Conservation (phyloP, 2,888 invertebrate genomes). For the Hyppa rectilinea region DNA sequence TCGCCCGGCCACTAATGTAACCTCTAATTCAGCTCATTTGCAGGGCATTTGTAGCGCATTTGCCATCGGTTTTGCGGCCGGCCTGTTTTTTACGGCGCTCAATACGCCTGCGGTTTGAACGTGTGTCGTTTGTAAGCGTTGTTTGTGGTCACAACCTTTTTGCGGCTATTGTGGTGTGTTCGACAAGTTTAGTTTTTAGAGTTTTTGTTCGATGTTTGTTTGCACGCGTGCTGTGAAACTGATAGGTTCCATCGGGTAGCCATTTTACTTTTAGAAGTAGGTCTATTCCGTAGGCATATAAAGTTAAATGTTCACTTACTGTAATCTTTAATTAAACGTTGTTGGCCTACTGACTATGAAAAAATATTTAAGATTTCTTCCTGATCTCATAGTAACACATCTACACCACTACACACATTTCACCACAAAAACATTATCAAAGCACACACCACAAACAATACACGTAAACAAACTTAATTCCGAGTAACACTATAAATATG, state of each 20-base stretch:
- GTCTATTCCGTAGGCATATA: no score
- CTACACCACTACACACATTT: background rate
- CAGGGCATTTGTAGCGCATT: constrained; percentile 69
- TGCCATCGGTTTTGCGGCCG: constrained; percentile 66
- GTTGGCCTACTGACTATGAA: background rate
- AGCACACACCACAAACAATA: constrained; percentile 51
- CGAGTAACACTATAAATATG: constrained; percentile 72
- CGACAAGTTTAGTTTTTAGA: constrained; percentile 46
- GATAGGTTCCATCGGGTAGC: background rate
- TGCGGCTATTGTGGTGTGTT: constrained; percentile 48
- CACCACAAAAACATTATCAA: constrained; percentile 41
- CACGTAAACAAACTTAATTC: constrained; percentile 67
- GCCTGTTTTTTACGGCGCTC: constrained; percentile 59
- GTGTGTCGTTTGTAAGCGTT: constrained; percentile 53
- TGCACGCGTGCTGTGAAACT: constrained; percentile 12
- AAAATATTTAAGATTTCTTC: background rate
- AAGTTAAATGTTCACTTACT: no score
- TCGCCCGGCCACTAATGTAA: constrained; percentile 65
- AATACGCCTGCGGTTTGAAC: constrained; percentile 58
- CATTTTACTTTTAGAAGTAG: no score
- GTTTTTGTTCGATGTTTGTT: constrained; percentile 25
- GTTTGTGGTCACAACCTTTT: constrained; percentile 62
- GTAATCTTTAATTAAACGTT: background rate
- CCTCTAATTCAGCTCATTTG: constrained; percentile 71
- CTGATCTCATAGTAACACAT: background rate